Evolutionary conservation across 1,140 invertebrate genomes (phyloP), one percentile per base, ranked within the genome.

Genomic region (Drosophila gunungcola): DNA sequence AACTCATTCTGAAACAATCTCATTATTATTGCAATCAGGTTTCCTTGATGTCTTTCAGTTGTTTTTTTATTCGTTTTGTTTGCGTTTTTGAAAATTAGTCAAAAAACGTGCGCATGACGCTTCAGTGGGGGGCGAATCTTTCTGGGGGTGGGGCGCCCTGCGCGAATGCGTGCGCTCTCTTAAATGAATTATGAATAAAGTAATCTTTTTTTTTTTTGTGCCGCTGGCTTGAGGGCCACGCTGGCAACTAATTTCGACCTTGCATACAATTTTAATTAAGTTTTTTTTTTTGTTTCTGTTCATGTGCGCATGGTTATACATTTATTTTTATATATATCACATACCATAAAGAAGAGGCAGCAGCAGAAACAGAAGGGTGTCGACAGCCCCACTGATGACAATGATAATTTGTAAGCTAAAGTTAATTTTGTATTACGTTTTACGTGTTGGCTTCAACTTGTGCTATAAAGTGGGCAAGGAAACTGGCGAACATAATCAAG

Each of bases 181-280:
- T 73, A 89, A 89, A 74, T 75, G 68, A 86, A 86, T 86, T 88
- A 89, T 89, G 80, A 88, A 88, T 89, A 89, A 77, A 80, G 76
- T 83, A 73, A 77, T 89, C 78, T 27, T 27, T 61, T 69, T 45
- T 45, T 60, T 48, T 61, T 52, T 55, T 32, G 16, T 34, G 55
- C 29, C 29, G 67, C 27, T 54, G 67, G 70, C 83, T 83, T 88
- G 83, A 84, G 74, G 83, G 83, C 76, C 83, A 86, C 79, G 82
- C 60, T 81, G 82, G 57, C 82, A 88, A 80, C 84, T 88, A 88
- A 88, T 89, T 89, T 89, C 63, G 83, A 88, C 83, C 83, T 88
- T 88, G 84, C 84, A 65, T 74, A 84, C 73, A 80, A 88, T 89
- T 88, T 89, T 88, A 89, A 88, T 89, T 89, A 89, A 89, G 68